phyloP scores from a whole-genome alignment of 2,113 vertebrate genomes.

The Pomatostomus ruficeps region DNA sequence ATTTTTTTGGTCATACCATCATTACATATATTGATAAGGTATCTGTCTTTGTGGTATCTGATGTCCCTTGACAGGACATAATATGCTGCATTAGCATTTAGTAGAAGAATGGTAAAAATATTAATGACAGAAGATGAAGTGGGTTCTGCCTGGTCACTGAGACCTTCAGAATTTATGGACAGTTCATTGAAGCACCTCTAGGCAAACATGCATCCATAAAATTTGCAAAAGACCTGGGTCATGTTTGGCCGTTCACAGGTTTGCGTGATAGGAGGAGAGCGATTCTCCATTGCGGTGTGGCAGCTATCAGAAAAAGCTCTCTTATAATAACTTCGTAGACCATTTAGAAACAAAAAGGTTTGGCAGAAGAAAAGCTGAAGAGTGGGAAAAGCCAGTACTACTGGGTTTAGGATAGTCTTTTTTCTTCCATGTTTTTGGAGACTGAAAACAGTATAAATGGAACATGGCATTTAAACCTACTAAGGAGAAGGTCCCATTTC shows the following conservation, averaged over 20 bases:
- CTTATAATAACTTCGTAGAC: background rate
- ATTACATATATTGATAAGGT: background rate
- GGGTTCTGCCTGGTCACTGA: background rate
- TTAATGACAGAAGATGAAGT: background rate
- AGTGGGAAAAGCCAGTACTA: background rate
- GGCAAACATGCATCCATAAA: background rate
- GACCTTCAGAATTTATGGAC: background rate
- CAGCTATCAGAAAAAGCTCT: background rate
- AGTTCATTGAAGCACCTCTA: background rate
- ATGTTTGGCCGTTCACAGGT: background rate
- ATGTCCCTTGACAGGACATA: background rate
- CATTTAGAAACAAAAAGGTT: background rate
- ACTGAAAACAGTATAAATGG: background rate
- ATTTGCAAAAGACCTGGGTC: background rate
- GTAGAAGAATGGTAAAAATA: background rate
- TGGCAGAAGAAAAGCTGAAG: background rate
- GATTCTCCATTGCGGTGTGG: background rate
- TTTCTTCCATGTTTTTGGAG: background rate
- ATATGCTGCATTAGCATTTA: background rate
- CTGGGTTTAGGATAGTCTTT: background rate
- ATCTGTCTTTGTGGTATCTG: background rate
- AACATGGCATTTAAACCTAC: background rate
- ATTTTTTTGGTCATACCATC: background rate
- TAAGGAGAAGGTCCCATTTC: background rate
- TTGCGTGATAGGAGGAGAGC: background rate